Evolutionary conservation across 2,113 vertebrate genomes (phyloP), one percentile per base, ranked within the genome.

Genomic region (Chaetops frenatus): DNA sequence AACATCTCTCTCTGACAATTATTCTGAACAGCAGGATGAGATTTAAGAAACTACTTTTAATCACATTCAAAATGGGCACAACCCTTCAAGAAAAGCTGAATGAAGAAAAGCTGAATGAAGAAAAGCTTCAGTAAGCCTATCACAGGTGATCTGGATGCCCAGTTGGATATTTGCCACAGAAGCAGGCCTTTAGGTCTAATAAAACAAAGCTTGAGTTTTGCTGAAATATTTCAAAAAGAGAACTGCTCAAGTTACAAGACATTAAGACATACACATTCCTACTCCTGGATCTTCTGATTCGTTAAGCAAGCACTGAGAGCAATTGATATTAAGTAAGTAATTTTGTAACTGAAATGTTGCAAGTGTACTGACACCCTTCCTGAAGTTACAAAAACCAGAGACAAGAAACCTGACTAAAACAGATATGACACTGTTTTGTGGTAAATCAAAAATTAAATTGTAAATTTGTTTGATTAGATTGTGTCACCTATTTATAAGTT

Each of bases 261-360:
- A 57, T 53, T 23, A 56, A 57, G 81, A 87, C 44, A 81, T 8
- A 23, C 6, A 71, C 0, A 2, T 50, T 86, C 40, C 60, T 71
- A 21, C 35, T 36, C 50, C 28, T 74, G 53, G 35, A 81, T 29
- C 85, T 58, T 77, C 42, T 7, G 50, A 88, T 47, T 8, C 2
- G 2, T 96, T 94, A 81, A 15, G 88, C 82, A 97, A 94, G 7
- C 33, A 78, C 45, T 35, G 60, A 93, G 16, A 40, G 76, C 64
- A 95, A 88, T 14, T 79, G 76, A 90, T 56, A 61, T 96, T 81
- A 96, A 86, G 95, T 88, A 97, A 96, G 53, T 84, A 12, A 65
- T 95, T 94, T 96, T 94, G 96, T 90, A 97, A 96, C 72, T 74
- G 51, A 83, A 88, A 71, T 96, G 90, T 95, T 93, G 94, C 82